A percentile compares a stretch with the other conserved stretches of the same genome.
Evolutionary conservation across 2,888 invertebrate species (phyloP).

Genomic region (Cremastinae sp.): DNA sequence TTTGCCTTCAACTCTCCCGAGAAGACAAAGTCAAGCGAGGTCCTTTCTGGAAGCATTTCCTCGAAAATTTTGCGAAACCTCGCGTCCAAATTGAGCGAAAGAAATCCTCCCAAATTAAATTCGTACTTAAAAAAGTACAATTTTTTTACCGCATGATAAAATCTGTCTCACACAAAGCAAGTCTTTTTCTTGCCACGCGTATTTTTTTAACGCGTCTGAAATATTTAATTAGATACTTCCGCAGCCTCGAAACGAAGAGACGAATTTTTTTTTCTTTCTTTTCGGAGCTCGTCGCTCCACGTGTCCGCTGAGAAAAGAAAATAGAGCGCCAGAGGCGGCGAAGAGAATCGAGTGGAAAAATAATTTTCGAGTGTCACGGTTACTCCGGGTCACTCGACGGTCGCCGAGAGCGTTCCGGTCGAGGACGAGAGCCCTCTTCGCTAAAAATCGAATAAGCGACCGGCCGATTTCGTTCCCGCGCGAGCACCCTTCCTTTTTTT

Average conservation of each 20-base stretch:
- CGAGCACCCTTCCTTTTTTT: conserved; percentile 66
- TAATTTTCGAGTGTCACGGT: conserved; percentile 10
- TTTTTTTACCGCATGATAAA: too few relatives aligned
- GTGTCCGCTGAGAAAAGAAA: conserved; percentile 12
- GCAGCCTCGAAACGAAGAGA: neutral
- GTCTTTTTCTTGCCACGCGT: neutral
- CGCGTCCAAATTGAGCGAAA: too few relatives aligned
- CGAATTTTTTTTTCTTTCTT: neutral
- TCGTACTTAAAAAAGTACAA: too few relatives aligned
- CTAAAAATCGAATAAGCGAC: neutral
- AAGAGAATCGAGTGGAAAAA: neutral
- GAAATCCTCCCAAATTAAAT: too few relatives aligned
- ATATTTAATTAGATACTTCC: too few relatives aligned
- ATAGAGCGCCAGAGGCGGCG: neutral
- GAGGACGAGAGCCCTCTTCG: conserved; percentile 1
- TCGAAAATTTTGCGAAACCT: too few relatives aligned
- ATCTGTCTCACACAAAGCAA: too few relatives aligned
- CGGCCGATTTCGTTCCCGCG: conserved; percentile 68
- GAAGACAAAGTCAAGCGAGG: conserved; percentile 26
- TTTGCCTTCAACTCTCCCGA: neutral
- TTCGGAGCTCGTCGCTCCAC: too few relatives aligned
- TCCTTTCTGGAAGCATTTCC: too few relatives aligned
- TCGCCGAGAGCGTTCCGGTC: conserved; percentile 21
- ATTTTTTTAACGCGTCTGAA: too few relatives aligned
- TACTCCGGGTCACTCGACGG: conserved; percentile 32